Evolutionary conservation across 2,113 vertebrate genomes (phyloP), one percentile per base, ranked within the genome.

Genomic region (Erythrocercus mccallii): DNA sequence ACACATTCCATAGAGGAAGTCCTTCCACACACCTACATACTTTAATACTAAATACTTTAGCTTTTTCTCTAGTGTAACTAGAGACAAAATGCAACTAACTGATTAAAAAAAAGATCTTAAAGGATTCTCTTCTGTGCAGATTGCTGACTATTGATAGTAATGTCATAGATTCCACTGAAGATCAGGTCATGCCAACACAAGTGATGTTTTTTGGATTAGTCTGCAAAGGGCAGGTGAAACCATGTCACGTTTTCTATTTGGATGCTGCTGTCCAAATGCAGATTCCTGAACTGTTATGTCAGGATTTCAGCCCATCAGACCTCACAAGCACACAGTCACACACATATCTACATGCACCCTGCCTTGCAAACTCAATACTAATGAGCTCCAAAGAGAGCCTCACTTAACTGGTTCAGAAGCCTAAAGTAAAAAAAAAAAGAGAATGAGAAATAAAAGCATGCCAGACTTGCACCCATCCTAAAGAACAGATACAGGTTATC

Each of bases 191-290:
- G 58, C 25, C 76, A 64, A 76, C 7, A 24, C 0, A 1, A 81
- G 20, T 12, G 23, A 72, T 23, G 11, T 11, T 86, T 90, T 58
- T 51, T 16, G 14, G 30, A 51, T n/a, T 88, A 83, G n/a, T 11
- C 72, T 74, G 33, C 51, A 78, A 73, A 79, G 17, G 31, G 68
- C 24, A 51, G 47, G 17, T 72, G 40, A 90, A 91, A 87, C 28
- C 28, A n/a, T 0, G 2, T 4, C 70, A 56, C 23, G n/a, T 79
- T 85, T 95, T 69, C 48, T 35, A 1, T 65, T 72, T 76, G 73
- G 62, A 40, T 93, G 85, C 66, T 96, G 94, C 92, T 94, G 90
- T 93, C 94, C 96, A 96, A 93, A 93, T 33, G 37, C n/a, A 82
- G 71, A 90, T 88, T 93, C 81, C 95, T 95, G 92, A 96, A 95